phyloP scores from a whole-genome alignment of 2,113 vertebrate genomes.

The Crotalus horridus region DNA sequence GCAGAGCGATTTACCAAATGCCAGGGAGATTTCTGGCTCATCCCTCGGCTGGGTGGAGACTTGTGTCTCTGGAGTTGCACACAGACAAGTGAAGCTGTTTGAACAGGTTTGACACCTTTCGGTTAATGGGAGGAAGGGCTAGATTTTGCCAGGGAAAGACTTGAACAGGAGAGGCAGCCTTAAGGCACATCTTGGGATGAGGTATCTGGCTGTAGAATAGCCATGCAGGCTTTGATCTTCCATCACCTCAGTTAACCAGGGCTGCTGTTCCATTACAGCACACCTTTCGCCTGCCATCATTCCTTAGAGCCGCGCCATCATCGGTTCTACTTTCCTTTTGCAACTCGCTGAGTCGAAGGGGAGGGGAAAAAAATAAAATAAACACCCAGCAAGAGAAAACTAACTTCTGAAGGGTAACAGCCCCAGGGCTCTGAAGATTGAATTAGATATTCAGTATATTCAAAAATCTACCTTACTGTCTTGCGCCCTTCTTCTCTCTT shows the following conservation, averaged over 20 bases:
- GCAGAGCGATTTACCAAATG: not conserved
- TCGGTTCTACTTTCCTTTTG: not conserved
- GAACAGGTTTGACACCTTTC: constrained; percentile 36
- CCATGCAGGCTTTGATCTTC: constrained; percentile 50
- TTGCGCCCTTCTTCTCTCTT: not conserved
- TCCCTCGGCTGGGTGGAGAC: constrained; percentile 23
- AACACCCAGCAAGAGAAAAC: not conserved
- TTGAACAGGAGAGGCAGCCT: constrained; percentile 34
- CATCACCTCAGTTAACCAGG: constrained; percentile 57
- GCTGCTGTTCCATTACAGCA: constrained; percentile 29
- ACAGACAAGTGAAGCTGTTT: constrained; percentile 15
- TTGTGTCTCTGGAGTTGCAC: constrained; percentile 19
- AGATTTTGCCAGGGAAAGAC: constrained; percentile 36
- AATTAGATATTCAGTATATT: too few relatives aligned
- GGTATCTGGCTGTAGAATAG: constrained; percentile 24
- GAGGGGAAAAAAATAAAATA: not conserved
- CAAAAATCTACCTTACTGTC: not conserved
- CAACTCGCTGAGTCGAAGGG: not conserved
- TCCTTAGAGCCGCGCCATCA: not conserved
- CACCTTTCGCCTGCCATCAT: not conserved
- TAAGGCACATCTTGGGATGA: constrained; percentile 18
- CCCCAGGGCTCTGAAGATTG: not conserved
- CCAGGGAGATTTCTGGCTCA: not conserved
- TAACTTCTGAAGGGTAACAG: constrained; percentile 17
- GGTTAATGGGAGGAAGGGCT: constrained; percentile 9